These are phyloP conservation scores for Tokudaia muenninki DNA, from an alignment of 2,797 vertebrate species.

Conservation along the genomic window DNA sequence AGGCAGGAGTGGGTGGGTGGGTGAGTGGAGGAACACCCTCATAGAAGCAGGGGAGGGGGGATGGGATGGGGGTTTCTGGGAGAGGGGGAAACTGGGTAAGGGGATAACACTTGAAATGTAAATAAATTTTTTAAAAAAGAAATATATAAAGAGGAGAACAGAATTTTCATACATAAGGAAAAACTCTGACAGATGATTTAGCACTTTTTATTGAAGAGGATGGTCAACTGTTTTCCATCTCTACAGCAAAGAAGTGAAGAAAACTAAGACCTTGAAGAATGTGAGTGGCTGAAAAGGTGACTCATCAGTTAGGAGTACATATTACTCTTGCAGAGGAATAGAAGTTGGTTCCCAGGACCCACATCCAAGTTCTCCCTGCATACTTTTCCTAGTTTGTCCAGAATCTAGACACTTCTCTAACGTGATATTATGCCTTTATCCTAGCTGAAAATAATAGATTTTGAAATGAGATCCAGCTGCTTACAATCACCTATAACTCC, in stretches of 20 bases:
- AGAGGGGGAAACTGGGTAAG: too few species aligned
- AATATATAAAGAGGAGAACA: constrained; percentile 36
- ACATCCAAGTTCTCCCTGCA: background rate
- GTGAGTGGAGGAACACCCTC: too few species aligned
- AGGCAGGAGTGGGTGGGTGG: too few species aligned
- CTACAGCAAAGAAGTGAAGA: constrained; percentile 29
- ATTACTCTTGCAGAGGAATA: background rate
- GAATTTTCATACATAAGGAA: background rate
- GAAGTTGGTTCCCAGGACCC: background rate
- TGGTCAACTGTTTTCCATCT: constrained; percentile 41
- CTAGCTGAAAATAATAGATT: background rate
- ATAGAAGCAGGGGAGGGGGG: too few species aligned
- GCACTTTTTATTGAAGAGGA: background rate
- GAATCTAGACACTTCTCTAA: background rate
- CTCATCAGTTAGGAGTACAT: background rate
- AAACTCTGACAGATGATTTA: constrained; percentile 30
- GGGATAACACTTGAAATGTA: too few species aligned
- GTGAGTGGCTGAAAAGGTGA: background rate
- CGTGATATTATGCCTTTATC: background rate
- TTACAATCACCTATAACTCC: background rate
- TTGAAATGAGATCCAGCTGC: background rate
- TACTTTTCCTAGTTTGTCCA: background rate
- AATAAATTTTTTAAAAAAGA: too few species aligned
- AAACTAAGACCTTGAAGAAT: constrained; percentile 18
- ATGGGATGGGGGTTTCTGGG: too few species aligned